phyloP scores from a whole-genome alignment of 35 echinoderm and acorn worm genomes.

The Strongylocentrotus purpuratus region DNA sequence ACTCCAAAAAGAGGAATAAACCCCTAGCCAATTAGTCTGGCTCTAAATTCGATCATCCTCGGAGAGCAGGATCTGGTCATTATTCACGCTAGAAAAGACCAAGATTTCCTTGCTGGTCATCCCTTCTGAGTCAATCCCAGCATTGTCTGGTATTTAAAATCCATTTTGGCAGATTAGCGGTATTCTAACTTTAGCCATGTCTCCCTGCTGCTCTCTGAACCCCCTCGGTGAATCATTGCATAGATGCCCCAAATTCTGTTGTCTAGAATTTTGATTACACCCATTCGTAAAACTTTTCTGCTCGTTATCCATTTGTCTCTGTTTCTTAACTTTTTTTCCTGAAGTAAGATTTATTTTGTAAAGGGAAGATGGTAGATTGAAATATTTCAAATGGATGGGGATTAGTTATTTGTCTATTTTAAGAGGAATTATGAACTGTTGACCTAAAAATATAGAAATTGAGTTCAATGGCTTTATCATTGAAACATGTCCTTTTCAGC shows the following conservation, averaged over 20 bases:
- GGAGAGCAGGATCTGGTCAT: background rate
- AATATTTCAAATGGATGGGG: background rate
- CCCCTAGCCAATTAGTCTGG: constrained; percentile 29
- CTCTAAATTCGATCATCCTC: constrained; percentile 24
- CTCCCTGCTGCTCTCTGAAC: background rate
- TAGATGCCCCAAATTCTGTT: constrained; percentile 30
- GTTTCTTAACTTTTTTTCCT: background rate
- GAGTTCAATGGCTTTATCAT: background rate
- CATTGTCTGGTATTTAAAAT: constrained; percentile 37
- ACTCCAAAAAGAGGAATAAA: background rate
- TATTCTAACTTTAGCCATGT: constrained; percentile 8
- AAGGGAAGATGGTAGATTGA: background rate
- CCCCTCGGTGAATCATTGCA: background rate
- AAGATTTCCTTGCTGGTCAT: background rate
- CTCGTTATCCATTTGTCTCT: background rate
- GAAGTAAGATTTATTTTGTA: background rate
- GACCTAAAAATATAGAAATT: background rate
- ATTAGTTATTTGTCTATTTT: background rate
- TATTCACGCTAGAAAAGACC: background rate
- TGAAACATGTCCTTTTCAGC: background rate
- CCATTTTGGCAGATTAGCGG: constrained; percentile 18
- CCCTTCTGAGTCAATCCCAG: background rate
- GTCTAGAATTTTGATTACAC: constrained; percentile 23
- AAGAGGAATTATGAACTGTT: background rate
- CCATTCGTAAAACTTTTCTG: constrained; percentile 20